Percentiles rank a stretch among this genome's conserved stretches.
Evolutionary conservation across 2,113 vertebrate genomes (phyloP).

Genomic region (Leucopsar rothschildi): DNA sequence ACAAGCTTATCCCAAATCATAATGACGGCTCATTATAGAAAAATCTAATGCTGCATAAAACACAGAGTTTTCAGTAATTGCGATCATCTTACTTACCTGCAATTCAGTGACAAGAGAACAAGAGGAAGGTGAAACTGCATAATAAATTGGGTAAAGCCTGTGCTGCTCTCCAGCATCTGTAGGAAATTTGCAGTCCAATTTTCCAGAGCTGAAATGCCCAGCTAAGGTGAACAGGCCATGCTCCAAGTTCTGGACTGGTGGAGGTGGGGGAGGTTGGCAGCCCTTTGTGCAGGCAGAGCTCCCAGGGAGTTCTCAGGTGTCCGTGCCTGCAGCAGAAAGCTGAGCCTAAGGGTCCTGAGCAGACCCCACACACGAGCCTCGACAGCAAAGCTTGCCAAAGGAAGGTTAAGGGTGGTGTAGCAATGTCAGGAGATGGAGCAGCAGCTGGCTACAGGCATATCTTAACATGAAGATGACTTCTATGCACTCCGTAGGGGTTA

Average conservation of each 20-base stretch:
- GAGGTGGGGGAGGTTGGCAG: background rate
- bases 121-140: background rate
- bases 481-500: background rate
- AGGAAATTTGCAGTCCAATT: background rate
- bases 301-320: background rate
- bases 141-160: background rate
- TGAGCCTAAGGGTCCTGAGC: background rate
- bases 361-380: accelerated
- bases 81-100: background rate
- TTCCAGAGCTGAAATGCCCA: background rate
- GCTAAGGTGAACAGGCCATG: background rate
- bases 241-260: background rate
- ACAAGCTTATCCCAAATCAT: conserved; percentile 53
- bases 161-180: background rate
- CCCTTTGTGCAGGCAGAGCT: background rate
- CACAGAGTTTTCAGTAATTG: conserved; percentile 10
- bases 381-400: background rate
- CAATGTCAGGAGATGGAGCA: background rate
- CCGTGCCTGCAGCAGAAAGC: background rate
- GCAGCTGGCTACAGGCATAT: background rate
- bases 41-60: conserved; percentile 28
- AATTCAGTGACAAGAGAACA: background rate
- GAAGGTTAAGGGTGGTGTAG: background rate
- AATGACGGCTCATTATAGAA: conserved; percentile 56
- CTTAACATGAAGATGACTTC: background rate